Evolutionary conservation across 1,140 invertebrate species (phyloP).

Genomic region (Musca domestica): DNA sequence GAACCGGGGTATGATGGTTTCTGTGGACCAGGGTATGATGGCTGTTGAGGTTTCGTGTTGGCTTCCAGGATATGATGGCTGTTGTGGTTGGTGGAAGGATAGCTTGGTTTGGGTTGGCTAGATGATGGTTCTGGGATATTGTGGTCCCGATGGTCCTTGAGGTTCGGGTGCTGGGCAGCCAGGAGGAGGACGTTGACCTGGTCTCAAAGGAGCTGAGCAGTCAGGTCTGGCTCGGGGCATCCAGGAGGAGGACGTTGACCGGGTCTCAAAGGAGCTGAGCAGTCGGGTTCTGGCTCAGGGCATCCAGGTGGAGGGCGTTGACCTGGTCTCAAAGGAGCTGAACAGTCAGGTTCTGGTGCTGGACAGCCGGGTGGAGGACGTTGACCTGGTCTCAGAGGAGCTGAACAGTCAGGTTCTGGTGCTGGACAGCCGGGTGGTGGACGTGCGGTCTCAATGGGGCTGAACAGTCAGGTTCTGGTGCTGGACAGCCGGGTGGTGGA

Average conservation of each 20-base stretch:
- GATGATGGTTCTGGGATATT: background rate
- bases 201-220: too few species aligned
- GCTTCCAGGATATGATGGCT: slow-evolving; percentile 15
- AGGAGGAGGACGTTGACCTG: background rate
- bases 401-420: background rate
- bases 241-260: background rate
- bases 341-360: background rate
- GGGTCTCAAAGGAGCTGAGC: background rate
- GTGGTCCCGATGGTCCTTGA: background rate
- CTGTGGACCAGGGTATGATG: slow-evolving; percentile 19
- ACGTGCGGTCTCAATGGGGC: too few species aligned
- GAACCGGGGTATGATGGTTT: slow-evolving; percentile 22
- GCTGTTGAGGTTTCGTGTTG: background rate
- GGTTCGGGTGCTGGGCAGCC: background rate
- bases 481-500: background rate
- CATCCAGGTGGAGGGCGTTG: background rate
- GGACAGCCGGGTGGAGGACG: background rate
- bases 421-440: background rate
- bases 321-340: background rate
- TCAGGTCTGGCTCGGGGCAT: background rate
- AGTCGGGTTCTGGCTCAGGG: background rate
- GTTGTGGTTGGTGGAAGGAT: slow-evolving; percentile 1
- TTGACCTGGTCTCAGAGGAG: background rate
- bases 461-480: background rate
- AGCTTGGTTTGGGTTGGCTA: background rate